Evolutionary conservation across 2,888 invertebrate genomes (phyloP).

Genomic region (Drosophila formosana): DNA sequence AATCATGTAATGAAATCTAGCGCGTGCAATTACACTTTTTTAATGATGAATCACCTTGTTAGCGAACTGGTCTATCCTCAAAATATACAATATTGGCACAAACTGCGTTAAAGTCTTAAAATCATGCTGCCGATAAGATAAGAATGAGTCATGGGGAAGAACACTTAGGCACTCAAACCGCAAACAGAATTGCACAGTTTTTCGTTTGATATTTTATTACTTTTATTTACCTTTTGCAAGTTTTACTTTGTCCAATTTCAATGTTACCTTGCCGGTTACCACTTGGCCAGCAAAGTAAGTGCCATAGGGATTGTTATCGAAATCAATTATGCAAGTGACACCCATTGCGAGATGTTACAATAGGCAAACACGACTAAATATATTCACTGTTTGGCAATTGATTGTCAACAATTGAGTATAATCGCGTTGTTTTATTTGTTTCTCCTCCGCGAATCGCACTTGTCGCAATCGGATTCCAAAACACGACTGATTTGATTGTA

Average conservation of each 20-base stretch:
- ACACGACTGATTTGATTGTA: slow-evolving; percentile 61
- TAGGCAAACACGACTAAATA: slow-evolving; percentile 3
- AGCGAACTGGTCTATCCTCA: slow-evolving; percentile 26
- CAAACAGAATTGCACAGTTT: slow-evolving; percentile 4
- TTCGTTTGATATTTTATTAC: background rate
- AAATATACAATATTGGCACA: slow-evolving; percentile 16
- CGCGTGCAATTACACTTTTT: slow-evolving; percentile 26
- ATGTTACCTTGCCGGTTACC: slow-evolving; percentile 68
- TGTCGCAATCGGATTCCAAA: slow-evolving; percentile 42
- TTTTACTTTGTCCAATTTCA: slow-evolving; percentile 74
- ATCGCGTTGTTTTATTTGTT: slow-evolving; percentile 8
- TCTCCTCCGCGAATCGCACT: slow-evolving; percentile 25
- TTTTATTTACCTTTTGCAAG: slow-evolving; percentile 63
- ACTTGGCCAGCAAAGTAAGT: slow-evolving; percentile 82
- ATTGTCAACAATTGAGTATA: slow-evolving; percentile 5
- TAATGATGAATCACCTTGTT: slow-evolving; percentile 39
- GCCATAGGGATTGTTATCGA: slow-evolving; percentile 82
- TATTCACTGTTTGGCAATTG: slow-evolving; percentile 1
- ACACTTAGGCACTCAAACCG: background rate
- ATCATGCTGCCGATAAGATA: slow-evolving; percentile 59
- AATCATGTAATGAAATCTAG: slow-evolving; percentile 1
- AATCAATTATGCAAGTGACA: slow-evolving; percentile 80
- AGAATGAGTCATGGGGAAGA: slow-evolving; percentile 59
- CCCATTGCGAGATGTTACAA: slow-evolving; percentile 63
- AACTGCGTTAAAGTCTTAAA: slow-evolving; percentile 6